Conservation (phyloP, 2,113 vertebrate species). For the Desmodus rotundus region DNA sequence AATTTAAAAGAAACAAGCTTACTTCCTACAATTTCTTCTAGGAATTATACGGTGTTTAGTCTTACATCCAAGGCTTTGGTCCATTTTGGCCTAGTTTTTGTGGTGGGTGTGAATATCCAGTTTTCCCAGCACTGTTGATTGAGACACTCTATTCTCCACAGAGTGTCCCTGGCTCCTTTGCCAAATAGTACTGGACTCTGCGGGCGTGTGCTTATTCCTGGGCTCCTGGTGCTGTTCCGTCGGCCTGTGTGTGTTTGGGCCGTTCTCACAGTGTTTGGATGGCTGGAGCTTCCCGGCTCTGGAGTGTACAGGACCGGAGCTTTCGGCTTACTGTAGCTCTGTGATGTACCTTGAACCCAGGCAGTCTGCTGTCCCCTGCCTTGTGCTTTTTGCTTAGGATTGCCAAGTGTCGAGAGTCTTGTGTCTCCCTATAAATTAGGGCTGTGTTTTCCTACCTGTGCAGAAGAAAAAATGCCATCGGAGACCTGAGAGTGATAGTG, state of each 20-base stretch:
- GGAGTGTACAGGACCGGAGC: no score
- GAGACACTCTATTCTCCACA: not conserved
- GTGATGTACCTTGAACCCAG: not conserved
- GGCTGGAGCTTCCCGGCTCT: not conserved
- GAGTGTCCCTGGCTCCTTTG: not conserved
- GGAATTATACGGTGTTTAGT: not conserved
- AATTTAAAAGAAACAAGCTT: not conserved
- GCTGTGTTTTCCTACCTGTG: not conserved
- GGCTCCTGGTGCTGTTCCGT: not conserved
- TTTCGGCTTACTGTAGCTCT: not conserved
- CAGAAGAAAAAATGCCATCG: not conserved
- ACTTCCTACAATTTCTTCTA: not conserved
- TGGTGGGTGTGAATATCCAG: not conserved
- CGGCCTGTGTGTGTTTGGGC: not conserved
- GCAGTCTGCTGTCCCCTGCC: not conserved
- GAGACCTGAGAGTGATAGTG: no score
- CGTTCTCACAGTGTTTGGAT: not conserved
- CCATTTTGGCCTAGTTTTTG: not conserved
- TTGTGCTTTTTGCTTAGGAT: not conserved
- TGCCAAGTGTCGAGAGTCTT: not conserved
- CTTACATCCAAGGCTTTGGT: not conserved
- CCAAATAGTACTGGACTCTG: accelerated
- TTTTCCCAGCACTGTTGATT: not conserved
- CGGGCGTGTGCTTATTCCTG: not conserved
- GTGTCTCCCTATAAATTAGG: not conserved